Conservation (phyloP, 2,888 invertebrate species). For the Cynaeus angustus region DNA sequence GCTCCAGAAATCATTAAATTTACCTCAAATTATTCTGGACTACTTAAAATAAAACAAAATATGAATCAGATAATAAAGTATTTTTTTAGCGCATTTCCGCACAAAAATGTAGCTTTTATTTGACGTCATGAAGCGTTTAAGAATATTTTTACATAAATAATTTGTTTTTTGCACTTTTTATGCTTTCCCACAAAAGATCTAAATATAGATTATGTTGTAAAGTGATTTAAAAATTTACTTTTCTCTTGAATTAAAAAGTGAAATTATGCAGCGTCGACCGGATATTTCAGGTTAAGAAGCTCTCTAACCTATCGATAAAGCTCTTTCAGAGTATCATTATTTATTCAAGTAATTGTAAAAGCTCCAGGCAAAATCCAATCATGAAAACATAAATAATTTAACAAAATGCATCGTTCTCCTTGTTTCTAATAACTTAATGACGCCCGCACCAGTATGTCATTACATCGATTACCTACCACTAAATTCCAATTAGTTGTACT, state of each 20-base stretch:
- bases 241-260: not conserved
- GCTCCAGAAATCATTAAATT: no score
- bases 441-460: slow-evolving; percentile 18
- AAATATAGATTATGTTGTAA: no score
- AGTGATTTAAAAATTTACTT: not conserved
- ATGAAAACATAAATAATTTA: slow-evolving; percentile 29
- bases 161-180: no score
- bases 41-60: no score
- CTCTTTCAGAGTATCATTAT: slow-evolving; percentile 7
- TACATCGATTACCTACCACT: slow-evolving; percentile 41
- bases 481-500: slow-evolving; percentile 35
- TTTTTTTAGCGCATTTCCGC: no score
- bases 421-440: slow-evolving; percentile 42
- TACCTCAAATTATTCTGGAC: no score
- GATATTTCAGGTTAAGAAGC: slow-evolving; percentile 26
- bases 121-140: no score
- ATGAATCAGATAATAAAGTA: no score
- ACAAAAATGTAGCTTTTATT: no score
- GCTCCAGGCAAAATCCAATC: slow-evolving; percentile 19
- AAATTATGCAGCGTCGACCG: slow-evolving; percentile 2
- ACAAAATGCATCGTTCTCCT: slow-evolving; percentile 22
- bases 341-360: slow-evolving; percentile 30
- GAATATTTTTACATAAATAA: no score
- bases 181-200: no score
- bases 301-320: slow-evolving; percentile 26